Percentiles rank a stretch among this genome's conserved stretches.
phyloP scores from a whole-genome alignment of 2,888 invertebrate species.

The Iselma pallidipennis region DNA sequence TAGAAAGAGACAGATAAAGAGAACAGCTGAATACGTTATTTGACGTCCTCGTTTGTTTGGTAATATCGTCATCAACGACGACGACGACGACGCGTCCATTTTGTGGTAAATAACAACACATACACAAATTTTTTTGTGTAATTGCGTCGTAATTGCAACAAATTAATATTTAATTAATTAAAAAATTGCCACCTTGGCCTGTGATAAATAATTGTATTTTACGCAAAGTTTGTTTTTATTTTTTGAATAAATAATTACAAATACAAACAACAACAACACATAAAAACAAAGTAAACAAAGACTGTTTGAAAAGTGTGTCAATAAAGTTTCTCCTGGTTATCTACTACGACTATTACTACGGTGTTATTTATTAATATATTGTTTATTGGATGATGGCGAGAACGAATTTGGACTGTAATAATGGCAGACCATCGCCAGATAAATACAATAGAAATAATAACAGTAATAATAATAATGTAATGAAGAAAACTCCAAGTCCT shows the following conservation, averaged over 20 bases:
- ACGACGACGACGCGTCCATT: constrained; percentile 54
- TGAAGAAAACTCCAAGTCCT: constrained; percentile 22
- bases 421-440: constrained; percentile 23
- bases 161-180: constrained; percentile 36
- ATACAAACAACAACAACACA: constrained; percentile 20
- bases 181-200: constrained; percentile 51
- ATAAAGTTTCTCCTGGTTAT: constrained; percentile 3
- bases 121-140: constrained; percentile 42
- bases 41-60: constrained; percentile 47
- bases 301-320: constrained; percentile 25
- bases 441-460: constrained; percentile 19
- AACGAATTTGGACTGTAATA: constrained; percentile 36
- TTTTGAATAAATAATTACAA: constrained; percentile 3
- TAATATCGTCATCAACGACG: too few species aligned
- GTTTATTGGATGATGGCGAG: constrained; percentile 37
- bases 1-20: background rate
- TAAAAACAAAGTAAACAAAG: constrained; percentile 23
- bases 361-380: background rate
- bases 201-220: constrained; percentile 45
- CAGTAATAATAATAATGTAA: background rate
- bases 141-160: constrained; percentile 25
- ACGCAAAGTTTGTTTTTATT: constrained; percentile 10
- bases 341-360: too few species aligned
- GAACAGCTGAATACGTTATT: constrained; percentile 23
- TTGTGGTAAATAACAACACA: constrained; percentile 43